These are phyloP conservation scores for Lasioglossum zephyrum DNA, from an alignment of 2,888 invertebrate species.

Conservation along the genomic window DNA sequence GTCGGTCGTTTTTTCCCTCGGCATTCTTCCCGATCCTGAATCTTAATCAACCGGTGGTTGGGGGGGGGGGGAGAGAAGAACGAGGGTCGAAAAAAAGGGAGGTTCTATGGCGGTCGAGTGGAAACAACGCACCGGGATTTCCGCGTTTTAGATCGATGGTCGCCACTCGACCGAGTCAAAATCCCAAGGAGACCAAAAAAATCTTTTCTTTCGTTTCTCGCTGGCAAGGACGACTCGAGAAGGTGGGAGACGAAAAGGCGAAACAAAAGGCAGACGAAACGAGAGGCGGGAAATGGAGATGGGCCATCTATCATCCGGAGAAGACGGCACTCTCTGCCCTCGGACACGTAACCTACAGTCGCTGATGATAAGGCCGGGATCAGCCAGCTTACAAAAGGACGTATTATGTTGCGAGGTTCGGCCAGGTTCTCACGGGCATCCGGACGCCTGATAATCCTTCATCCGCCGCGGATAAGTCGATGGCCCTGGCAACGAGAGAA, in stretches of 20 bases:
- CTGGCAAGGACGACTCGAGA: slow-evolving; percentile 40
- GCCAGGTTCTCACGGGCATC: slow-evolving; percentile 67
- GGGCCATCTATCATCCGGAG: slow-evolving; percentile 77
- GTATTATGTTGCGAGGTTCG: slow-evolving; percentile 71
- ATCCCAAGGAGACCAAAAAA: slow-evolving; percentile 14
- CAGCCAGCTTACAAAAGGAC: slow-evolving; percentile 68
- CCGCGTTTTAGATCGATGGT: slow-evolving; percentile 59
- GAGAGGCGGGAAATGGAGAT: slow-evolving; percentile 50
- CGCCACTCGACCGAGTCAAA: slow-evolving; percentile 63
- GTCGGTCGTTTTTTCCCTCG: slow-evolving; percentile 22
- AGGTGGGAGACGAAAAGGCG: not conserved
- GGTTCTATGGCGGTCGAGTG: slow-evolving; percentile 67
- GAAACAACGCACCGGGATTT: slow-evolving; percentile 47
- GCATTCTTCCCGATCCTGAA: slow-evolving; percentile 60
- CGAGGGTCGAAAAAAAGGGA: slow-evolving; percentile 25
- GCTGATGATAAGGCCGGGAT: slow-evolving; percentile 70
- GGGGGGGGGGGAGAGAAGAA: no score
- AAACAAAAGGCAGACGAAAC: slow-evolving; percentile 21
- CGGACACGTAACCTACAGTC: slow-evolving; percentile 64
- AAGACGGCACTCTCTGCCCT: slow-evolving; percentile 70
- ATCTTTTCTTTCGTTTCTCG: not conserved
- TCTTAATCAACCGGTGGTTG: slow-evolving; percentile 44
- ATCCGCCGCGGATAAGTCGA: slow-evolving; percentile 62
- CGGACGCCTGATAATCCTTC: slow-evolving; percentile 66
- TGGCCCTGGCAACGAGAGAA: slow-evolving; percentile 35